phyloP scores from a whole-genome alignment of 2,113 vertebrate genomes.

The Trichechus manatus region DNA sequence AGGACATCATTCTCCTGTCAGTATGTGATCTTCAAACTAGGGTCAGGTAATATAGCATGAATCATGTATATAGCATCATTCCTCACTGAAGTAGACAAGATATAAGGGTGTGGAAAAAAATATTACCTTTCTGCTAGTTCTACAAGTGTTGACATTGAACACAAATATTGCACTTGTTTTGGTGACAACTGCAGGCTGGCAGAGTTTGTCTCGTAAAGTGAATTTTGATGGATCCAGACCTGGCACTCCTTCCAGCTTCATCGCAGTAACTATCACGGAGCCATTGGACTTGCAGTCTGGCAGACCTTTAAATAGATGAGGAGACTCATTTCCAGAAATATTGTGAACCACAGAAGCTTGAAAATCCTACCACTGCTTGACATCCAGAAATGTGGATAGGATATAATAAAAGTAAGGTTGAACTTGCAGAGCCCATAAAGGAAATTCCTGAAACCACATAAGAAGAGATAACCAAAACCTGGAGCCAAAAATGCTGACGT shows the following conservation, averaged over 20 bases:
- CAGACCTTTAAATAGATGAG: neutral
- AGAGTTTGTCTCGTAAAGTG: constrained; percentile 74
- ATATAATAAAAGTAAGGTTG: neutral
- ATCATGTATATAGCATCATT: too few species aligned
- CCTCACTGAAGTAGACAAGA: neutral
- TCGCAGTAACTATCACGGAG: constrained; percentile 75
- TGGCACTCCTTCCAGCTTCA: constrained; percentile 61
- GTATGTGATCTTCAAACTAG: constrained; percentile 72
- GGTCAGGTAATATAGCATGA: neutral
- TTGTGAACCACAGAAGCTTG: neutral
- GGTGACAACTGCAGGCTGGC: constrained; percentile 73
- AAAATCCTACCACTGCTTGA: neutral
- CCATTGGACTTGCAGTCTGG: constrained; percentile 83
- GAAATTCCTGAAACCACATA: neutral
- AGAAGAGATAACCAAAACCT: neutral
- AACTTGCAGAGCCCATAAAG: neutral
- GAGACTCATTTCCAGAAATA: neutral
- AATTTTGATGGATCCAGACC: constrained; percentile 76
- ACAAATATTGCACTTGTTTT: constrained; percentile 77
- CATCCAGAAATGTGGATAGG: neutral
- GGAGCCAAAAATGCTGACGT: neutral
- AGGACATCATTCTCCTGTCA: constrained; percentile 83
- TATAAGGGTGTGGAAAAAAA: too few species aligned
- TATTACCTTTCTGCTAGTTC: constrained; percentile 82
- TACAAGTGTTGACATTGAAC: constrained; percentile 76